Conservation (phyloP, 2,888 invertebrate species). For the Microdon myrmicae region DNA sequence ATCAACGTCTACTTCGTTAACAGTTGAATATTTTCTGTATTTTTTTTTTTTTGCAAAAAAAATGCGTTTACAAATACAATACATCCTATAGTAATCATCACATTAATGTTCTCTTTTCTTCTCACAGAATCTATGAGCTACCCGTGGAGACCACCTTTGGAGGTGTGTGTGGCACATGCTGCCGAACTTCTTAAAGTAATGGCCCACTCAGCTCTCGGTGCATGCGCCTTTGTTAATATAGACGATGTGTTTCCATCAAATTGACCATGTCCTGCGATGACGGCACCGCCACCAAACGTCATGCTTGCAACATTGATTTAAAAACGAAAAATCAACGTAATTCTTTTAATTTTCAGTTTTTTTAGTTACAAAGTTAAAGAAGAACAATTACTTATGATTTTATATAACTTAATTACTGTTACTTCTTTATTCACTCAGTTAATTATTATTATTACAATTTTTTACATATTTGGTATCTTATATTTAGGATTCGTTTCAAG, state of each 20-base stretch:
- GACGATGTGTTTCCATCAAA: conserved; percentile 76
- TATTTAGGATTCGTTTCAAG: conserved; percentile 16
- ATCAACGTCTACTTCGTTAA: too few species aligned
- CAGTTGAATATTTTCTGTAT: too few species aligned
- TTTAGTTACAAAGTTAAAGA: conserved; percentile 43
- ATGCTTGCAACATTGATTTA: conserved; percentile 57
- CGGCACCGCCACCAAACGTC: conserved; percentile 57
- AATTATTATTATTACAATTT: conserved; percentile 25
- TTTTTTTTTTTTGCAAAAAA: background rate
- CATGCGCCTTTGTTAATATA: conserved; percentile 94
- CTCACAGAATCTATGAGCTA: conserved; percentile 89
- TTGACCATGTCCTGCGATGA: conserved; percentile 65
- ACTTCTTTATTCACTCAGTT: conserved; percentile 10
- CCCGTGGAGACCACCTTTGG: conserved; percentile 90
- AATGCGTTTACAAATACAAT: background rate
- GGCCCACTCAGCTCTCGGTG: conserved; percentile 88
- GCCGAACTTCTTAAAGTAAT: conserved; percentile 88
- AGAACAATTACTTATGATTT: conserved; percentile 26
- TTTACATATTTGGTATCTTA: conserved; percentile 11
- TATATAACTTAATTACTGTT: conserved; percentile 44
- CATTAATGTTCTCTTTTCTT: too few species aligned
- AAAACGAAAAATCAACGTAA: conserved; percentile 21
- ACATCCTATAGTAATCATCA: too few species aligned
- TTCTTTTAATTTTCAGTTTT: conserved; percentile 38
- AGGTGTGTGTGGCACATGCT: conserved; percentile 91